Percentiles rank a stretch among this genome's conserved stretches.
Conservation (phyloP, 2,888 invertebrate species). For the Cephus runcator region DNA sequence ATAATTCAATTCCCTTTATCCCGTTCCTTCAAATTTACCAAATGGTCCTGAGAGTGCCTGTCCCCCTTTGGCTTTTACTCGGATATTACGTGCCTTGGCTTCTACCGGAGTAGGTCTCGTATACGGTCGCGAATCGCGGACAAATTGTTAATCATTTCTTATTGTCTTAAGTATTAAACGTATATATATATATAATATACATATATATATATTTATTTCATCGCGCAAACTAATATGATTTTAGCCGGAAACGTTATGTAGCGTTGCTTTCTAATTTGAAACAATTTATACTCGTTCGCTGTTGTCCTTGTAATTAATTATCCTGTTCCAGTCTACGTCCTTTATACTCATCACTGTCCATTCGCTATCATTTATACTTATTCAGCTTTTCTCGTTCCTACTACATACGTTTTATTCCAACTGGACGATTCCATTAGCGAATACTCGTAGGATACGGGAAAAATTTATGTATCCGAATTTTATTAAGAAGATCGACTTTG, state of each 20-base stretch:
- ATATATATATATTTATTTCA: constrained; percentile 25
- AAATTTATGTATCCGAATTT: not conserved
- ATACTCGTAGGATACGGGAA: not conserved
- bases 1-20: not conserved
- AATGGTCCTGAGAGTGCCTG: not conserved
- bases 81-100: not conserved
- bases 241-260: not conserved
- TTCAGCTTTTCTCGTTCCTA: not conserved
- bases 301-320: not conserved
- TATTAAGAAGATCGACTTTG: not conserved
- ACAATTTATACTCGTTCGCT: not conserved
- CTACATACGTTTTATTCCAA: not conserved
- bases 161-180: constrained; percentile 42
- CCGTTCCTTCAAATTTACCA: not conserved
- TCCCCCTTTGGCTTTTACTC: not conserved
- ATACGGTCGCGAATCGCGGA: not conserved
- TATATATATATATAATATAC: constrained; percentile 31
- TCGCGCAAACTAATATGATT: not conserved
- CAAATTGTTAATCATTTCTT: constrained; percentile 38
- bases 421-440: not conserved
- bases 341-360: not conserved
- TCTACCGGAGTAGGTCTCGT: not conserved
- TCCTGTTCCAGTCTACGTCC: not conserved
- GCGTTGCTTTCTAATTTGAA: not conserved
- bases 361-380: not conserved